These are phyloP conservation scores for Netelia fuscicornis DNA, from an alignment of 2,888 invertebrate genomes.

Conservation along the genomic window DNA sequence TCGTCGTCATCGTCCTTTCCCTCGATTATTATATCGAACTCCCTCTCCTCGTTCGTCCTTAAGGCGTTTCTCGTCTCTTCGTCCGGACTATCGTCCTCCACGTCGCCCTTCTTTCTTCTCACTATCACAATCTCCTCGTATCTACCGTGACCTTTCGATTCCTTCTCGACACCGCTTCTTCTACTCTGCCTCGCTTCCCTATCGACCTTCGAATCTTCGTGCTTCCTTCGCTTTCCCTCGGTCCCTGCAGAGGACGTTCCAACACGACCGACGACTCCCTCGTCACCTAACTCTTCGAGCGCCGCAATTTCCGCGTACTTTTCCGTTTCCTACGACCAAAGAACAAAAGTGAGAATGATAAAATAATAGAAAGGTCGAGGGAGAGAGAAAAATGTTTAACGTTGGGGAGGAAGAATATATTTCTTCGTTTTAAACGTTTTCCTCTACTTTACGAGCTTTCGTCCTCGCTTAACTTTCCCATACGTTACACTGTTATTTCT, in stretches of 20 bases:
- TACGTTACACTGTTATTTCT: too few relatives aligned
- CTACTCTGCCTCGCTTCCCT: conserved; percentile 55
- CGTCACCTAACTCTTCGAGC: conserved; percentile 50
- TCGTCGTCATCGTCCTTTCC: conserved; percentile 45
- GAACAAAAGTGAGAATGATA: neutral
- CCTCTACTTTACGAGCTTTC: neutral
- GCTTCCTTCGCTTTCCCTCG: conserved; percentile 58
- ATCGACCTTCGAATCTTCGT: conserved; percentile 63
- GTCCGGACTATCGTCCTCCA: conserved; percentile 7
- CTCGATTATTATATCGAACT: conserved; percentile 36
- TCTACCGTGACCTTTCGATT: conserved; percentile 41
- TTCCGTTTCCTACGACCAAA: conserved; percentile 75
- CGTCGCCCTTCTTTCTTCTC: conserved; percentile 63
- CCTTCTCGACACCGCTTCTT: conserved; percentile 48
- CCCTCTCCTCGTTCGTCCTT: conserved; percentile 42
- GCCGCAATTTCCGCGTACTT: conserved; percentile 72
- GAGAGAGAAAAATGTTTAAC: neutral
- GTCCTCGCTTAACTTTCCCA: too few relatives aligned
- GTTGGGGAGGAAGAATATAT: conserved; percentile 5
- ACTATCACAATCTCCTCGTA: conserved; percentile 71
- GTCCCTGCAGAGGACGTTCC: conserved; percentile 41
- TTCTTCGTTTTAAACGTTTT: neutral
- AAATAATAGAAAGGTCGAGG: too few relatives aligned
- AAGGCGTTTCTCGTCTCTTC: conserved; percentile 30
- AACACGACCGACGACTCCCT: conserved; percentile 20